phyloP scores from a whole-genome alignment of 2,888 invertebrate species.

The Cephonodes hylas region DNA sequence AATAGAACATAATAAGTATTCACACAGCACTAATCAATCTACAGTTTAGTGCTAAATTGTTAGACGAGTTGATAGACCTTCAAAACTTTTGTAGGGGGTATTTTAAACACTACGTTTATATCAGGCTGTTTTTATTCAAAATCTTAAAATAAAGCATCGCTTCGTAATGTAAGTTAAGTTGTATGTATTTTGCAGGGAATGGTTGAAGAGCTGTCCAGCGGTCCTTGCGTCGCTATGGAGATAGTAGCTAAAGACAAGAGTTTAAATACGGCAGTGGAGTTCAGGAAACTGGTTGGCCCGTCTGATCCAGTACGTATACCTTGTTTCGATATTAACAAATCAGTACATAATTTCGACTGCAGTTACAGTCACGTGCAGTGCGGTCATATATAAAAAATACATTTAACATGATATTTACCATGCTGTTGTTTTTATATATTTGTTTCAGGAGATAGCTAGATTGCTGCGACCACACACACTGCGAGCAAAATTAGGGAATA shows the following conservation, averaged over 20 bases:
- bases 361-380: no score
- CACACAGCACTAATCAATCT: no score
- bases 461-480: constrained; percentile 91
- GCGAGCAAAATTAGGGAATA: constrained; percentile 90
- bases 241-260: constrained; percentile 83
- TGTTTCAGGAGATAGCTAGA: constrained; percentile 89
- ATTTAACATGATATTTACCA: neutral
- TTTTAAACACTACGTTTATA: no score
- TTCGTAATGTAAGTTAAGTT: neutral
- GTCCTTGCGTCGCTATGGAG: constrained; percentile 93
- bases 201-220: constrained; percentile 91
- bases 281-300: constrained; percentile 93
- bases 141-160: no score
- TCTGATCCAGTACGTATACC: constrained; percentile 88
- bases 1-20: no score
- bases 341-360: no score
- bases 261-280: constrained; percentile 84
- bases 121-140: constrained; percentile 1
- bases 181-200: constrained; percentile 81
- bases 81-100: no score
- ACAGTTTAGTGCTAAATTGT: no score
- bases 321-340: neutral
- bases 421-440: constrained; percentile 8
- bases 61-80: no score
- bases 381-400: no score